Percentiles rank a stretch among this genome's conserved stretches.
Conservation (phyloP, 64 coral and sea anemone genomes). For the Stichodactyla mertensii region DNA sequence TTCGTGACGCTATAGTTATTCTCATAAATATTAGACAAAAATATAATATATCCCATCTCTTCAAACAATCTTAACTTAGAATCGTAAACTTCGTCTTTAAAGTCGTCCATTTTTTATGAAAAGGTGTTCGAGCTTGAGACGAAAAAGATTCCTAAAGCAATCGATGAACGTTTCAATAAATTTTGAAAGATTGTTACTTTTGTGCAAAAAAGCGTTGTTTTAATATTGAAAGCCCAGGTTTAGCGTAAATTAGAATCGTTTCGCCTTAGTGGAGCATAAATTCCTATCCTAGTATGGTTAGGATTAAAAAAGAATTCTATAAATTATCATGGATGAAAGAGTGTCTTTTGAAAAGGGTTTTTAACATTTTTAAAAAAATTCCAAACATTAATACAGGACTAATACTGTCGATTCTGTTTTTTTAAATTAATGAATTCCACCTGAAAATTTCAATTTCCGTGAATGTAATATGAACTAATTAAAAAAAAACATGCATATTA, state of each 20-base stretch:
- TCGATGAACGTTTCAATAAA: background rate
- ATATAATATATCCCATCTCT: background rate
- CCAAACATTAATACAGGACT: background rate
- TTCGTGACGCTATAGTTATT: background rate
- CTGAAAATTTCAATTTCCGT: background rate
- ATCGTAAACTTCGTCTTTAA: background rate
- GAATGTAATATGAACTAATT: conserved; percentile 6
- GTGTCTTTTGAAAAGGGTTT: background rate
- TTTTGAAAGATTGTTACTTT: background rate
- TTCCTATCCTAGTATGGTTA: background rate
- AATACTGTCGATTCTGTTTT: background rate
- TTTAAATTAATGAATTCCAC: background rate
- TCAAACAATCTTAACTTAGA: background rate
- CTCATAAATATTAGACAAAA: background rate
- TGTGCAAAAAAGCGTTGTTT: background rate
- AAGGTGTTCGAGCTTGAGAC: background rate
- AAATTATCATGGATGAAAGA: background rate
- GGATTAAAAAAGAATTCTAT: background rate
- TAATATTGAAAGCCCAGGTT: background rate
- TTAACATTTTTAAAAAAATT: background rate
- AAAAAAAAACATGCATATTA: background rate
- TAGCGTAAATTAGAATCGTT: background rate
- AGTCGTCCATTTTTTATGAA: background rate
- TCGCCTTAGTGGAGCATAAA: background rate
- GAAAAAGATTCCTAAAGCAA: background rate